These are phyloP conservation scores for Dynastes maya DNA, from an alignment of 2,888 invertebrate species.

Conservation along the genomic window DNA sequence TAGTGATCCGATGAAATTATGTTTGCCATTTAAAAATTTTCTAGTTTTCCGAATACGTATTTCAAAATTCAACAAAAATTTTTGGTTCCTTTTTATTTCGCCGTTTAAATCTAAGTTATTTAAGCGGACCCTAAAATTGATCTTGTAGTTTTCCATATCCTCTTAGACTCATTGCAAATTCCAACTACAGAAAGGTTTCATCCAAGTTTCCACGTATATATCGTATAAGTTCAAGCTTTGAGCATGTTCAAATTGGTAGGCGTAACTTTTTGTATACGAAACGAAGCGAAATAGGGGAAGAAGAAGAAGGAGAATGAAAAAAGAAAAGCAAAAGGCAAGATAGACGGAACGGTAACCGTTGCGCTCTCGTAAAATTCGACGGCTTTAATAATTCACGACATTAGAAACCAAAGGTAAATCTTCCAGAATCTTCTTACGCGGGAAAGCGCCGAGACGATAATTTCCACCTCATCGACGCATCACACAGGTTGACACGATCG, in stretches of 20 bases:
- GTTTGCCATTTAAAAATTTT: no score
- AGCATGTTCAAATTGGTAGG: background rate
- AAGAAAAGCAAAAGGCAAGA: constrained; percentile 5
- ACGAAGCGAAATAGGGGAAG: background rate
- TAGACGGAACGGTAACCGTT: background rate
- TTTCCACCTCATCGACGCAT: constrained; percentile 42
- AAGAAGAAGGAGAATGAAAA: no score
- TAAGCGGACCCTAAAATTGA: no score
- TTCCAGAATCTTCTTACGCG: constrained; percentile 16
- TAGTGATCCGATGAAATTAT: no score
- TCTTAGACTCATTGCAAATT: background rate
- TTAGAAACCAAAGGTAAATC: constrained; percentile 37
- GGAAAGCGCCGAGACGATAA: constrained; percentile 6
- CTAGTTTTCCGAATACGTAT: no score
- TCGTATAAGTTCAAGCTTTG: background rate
- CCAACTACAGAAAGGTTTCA: background rate
- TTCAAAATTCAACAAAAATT: no score
- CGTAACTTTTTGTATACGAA: constrained; percentile 1
- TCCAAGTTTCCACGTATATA: background rate
- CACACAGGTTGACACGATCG: constrained; percentile 32
- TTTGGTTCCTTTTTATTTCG: no score
- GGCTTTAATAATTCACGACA: constrained; percentile 36
- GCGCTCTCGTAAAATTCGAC: constrained; percentile 19
- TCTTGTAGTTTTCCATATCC: no score
- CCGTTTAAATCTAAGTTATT: no score